A percentile compares a stretch with the other conserved stretches of the same genome.
Evolutionary conservation across 2,113 vertebrate genomes (phyloP).

Genomic region (Jacana jacana): DNA sequence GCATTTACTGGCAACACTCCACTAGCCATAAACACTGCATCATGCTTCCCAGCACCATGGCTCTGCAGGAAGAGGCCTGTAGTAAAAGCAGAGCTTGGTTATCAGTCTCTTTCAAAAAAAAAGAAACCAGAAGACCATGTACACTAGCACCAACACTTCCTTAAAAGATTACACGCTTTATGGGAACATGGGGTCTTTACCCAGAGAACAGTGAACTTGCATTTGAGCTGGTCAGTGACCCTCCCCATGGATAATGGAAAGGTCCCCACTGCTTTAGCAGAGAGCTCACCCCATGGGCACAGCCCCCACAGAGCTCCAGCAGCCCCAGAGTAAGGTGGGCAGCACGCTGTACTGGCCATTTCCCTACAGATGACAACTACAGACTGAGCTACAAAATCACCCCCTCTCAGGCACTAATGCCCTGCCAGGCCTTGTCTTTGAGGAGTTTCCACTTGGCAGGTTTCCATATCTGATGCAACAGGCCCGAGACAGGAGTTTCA

Average conservation of each 20-base stretch:
- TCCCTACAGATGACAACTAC: no score
- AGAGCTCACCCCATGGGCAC: rapidly evolving
- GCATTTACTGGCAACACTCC: neutral
- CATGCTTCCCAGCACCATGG: neutral
- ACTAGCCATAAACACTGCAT: neutral
- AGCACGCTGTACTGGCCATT: rapidly evolving
- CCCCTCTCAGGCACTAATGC: neutral
- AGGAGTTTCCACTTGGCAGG: neutral
- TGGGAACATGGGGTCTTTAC: neutral
- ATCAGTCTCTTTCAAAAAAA: neutral
- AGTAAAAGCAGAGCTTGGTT: neutral
- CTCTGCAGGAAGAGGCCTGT: neutral
- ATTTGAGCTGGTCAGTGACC: neutral
- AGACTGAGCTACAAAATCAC: neutral
- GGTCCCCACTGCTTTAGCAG: neutral
- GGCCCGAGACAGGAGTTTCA: neutral
- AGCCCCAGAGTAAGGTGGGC: neutral
- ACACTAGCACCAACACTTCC: rapidly evolving
- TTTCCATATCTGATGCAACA: neutral
- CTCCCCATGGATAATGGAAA: rapidly evolving
- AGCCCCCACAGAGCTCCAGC: neutral
- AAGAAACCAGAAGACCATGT: neutral
- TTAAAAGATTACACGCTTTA: neutral
- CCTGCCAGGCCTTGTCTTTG: neutral
- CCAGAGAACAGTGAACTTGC: neutral